Evolutionary conservation across 2,797 vertebrate genomes (phyloP).

Genomic region (Malurus splendens): DNA sequence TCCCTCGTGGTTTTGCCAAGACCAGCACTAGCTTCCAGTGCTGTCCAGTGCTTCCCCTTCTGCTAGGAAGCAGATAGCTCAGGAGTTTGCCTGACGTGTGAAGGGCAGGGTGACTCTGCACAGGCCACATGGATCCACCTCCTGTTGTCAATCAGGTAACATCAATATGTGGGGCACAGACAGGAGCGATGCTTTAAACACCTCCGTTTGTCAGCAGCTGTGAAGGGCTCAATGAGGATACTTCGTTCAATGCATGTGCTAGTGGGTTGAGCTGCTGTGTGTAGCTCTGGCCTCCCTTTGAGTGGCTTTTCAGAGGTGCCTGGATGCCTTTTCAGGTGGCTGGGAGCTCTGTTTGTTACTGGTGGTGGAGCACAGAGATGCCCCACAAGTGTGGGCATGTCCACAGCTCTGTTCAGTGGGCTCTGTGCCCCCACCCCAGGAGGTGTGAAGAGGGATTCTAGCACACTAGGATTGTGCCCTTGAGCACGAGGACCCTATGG

Average conservation of each 20-base stretch:
- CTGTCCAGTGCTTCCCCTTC: neutral
- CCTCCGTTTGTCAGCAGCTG: neutral
- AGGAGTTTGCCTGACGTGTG: neutral
- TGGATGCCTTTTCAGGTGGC: neutral
- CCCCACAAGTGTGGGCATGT: neutral
- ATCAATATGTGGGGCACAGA: neutral
- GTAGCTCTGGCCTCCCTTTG: neutral
- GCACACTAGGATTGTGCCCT: neutral
- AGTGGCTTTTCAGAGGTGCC: neutral
- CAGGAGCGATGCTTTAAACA: neutral
- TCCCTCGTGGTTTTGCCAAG: neutral
- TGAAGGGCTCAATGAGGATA: neutral
- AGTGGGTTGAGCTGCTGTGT: neutral
- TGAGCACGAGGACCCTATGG: neutral
- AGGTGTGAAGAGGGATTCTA: neutral
- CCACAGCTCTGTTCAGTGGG: neutral
- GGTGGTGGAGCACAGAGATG: neutral
- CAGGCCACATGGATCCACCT: neutral
- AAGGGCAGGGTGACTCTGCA: neutral
- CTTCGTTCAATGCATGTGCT: accelerated
- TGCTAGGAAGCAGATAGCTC: neutral
- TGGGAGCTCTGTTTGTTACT: neutral
- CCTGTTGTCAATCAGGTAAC: neutral
- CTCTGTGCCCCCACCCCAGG: neutral
- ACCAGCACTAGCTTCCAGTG: neutral